Evolutionary conservation across 1,140 invertebrate species (phyloP).

Genomic region (Drosophila azteca): DNA sequence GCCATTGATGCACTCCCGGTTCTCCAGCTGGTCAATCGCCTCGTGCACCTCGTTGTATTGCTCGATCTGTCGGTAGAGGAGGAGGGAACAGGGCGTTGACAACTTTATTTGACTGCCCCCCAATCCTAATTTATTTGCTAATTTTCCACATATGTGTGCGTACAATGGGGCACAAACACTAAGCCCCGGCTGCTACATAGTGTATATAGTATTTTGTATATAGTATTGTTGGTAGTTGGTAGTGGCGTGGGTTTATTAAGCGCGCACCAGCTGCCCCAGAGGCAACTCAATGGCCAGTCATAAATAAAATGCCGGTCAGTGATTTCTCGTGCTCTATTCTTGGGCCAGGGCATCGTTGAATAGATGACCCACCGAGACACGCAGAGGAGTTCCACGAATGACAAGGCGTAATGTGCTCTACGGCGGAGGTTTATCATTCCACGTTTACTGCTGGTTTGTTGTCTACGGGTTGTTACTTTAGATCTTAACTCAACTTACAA

Average conservation of each 20-base stretch:
- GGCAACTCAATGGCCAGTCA: conserved; percentile 72
- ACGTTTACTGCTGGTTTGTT: too few species aligned
- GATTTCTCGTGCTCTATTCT: conserved; percentile 53
- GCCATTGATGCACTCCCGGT: conserved; percentile 84
- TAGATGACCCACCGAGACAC: background rate
- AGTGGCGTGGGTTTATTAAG: conserved; percentile 60
- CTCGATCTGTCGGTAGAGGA: conserved; percentile 63
- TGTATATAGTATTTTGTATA: conserved; percentile 6
- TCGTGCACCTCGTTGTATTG: conserved; percentile 79
- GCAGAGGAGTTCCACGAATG: too few species aligned
- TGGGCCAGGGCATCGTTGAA: conserved; percentile 10
- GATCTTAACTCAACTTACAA: too few species aligned
- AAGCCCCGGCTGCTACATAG: background rate
- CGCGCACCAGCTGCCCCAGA: conserved; percentile 68
- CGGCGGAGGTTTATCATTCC: too few species aligned
- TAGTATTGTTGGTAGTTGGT: conserved; percentile 29
- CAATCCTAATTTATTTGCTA: conserved; percentile 69
- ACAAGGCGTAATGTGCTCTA: too few species aligned
- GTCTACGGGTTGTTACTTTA: too few species aligned
- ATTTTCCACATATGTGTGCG: conserved; percentile 58
- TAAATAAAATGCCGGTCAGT: conserved; percentile 74
- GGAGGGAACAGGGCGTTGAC: conserved; percentile 31
- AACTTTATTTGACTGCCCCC: conserved; percentile 53
- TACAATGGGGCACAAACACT: background rate
- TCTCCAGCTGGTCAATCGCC: conserved; percentile 65